A percentile compares a stretch with the other conserved stretches of the same genome.
Conservation (phyloP, 2,113 vertebrate species). For the Phylloscopus whistleri region DNA sequence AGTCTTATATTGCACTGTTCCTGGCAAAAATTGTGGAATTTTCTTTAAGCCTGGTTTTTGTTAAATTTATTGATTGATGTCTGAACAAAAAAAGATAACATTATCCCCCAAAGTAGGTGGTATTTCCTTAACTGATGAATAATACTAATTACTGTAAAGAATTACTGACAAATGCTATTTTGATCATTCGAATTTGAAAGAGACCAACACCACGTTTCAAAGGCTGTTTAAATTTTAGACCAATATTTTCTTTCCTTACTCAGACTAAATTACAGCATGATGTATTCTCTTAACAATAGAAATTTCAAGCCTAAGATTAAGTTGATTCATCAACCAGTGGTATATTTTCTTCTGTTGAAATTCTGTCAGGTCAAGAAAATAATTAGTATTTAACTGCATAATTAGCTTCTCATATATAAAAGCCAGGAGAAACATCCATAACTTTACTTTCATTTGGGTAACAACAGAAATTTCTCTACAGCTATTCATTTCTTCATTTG, state of each 20-base stretch:
- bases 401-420: background rate
- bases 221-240: background rate
- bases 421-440: background rate
- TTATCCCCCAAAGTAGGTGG: background rate
- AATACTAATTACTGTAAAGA: background rate
- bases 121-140: slow-evolving; percentile 7
- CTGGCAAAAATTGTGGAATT: background rate
- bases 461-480: background rate
- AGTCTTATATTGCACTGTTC: background rate
- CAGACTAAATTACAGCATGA: background rate
- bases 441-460: background rate
- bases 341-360: background rate
- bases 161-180: background rate
- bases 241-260: background rate
- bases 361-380: background rate
- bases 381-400: background rate
- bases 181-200: background rate
- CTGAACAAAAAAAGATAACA: slow-evolving; percentile 2
- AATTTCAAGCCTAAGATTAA: background rate
- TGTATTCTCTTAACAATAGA: background rate
- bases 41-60: background rate
- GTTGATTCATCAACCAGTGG: background rate
- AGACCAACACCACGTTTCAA: background rate
- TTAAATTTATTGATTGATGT: background rate
- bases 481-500: background rate